These are phyloP conservation scores for Galendromus occidentalis DNA, from an alignment of 1,140 invertebrate genomes.

Conservation along the genomic window DNA sequence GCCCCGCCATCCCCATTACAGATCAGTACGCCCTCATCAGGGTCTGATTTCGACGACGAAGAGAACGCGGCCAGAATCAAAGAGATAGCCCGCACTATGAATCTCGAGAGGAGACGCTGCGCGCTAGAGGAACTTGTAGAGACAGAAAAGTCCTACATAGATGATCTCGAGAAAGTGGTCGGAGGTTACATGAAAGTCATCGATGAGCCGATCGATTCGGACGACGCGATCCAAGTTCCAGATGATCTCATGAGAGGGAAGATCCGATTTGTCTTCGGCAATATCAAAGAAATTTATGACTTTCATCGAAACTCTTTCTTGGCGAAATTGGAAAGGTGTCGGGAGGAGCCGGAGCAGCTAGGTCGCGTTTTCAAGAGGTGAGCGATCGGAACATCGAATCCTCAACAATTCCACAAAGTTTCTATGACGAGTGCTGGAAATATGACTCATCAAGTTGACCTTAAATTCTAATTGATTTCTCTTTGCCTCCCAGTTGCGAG, in stretches of 20 bases:
- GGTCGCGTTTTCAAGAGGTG: neutral
- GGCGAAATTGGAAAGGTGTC: neutral
- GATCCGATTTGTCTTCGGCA: neutral
- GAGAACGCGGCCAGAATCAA: no score
- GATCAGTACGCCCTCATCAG: no score
- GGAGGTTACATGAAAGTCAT: neutral
- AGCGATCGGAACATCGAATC: neutral
- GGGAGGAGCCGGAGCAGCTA: neutral
- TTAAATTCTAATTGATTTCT: neutral
- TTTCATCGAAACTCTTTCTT: neutral
- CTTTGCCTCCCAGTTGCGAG: neutral
- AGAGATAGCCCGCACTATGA: no score
- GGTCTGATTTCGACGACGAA: no score
- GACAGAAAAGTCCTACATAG: neutral
- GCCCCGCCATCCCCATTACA: no score
- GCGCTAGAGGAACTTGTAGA: neutral
- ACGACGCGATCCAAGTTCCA: neutral
- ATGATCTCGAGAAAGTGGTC: neutral
- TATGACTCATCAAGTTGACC: neutral
- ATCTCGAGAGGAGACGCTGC: neutral
- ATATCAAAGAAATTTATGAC: neutral
- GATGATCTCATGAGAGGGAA: neutral
- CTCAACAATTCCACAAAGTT: neutral
- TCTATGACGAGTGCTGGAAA: neutral
- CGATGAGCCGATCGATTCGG: no score